Conservation (phyloP, 2,888 invertebrate species). For the Biston betularia region DNA sequence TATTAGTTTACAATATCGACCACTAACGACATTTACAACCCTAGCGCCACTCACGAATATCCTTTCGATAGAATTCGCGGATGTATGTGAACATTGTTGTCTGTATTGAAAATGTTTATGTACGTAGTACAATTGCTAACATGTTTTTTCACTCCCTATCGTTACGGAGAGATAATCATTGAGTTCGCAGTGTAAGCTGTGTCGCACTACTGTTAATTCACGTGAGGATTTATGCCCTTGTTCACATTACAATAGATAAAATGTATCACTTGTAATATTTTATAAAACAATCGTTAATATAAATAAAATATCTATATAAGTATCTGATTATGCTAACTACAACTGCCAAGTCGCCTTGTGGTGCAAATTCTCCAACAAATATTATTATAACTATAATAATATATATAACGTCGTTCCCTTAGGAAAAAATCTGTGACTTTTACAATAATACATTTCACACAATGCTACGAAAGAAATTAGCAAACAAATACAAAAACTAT, state of each 20-base stretch:
- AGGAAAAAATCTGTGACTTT: too few relatives aligned
- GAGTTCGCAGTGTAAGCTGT: too few relatives aligned
- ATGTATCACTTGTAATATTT: background rate
- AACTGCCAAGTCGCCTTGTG: conserved; percentile 15
- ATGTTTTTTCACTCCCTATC: too few relatives aligned
- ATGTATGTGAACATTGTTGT: too few relatives aligned
- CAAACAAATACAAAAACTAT: conserved; percentile 12
- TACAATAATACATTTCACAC: conserved; percentile 3
- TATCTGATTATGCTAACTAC: conserved; percentile 42
- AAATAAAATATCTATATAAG: conserved; percentile 27
- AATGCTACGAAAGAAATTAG: conserved; percentile 11
- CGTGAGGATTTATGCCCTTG: background rate
- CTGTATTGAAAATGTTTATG: too few relatives aligned
- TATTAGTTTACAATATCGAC: too few relatives aligned
- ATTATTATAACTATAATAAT: background rate
- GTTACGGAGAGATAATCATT: too few relatives aligned
- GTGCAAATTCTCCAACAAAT: conserved; percentile 8
- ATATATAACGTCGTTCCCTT: conserved; percentile 7
- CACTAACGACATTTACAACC: too few relatives aligned
- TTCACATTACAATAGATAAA: background rate
- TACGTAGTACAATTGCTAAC: too few relatives aligned
- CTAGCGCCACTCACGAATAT: too few relatives aligned
- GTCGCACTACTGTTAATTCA: too few relatives aligned
- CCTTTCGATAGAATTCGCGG: too few relatives aligned
- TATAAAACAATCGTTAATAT: conserved; percentile 8